Evolutionary conservation across 64 coral and sea anemone genomes (phyloP).

Genomic region (Stichodactyla mertensii): DNA sequence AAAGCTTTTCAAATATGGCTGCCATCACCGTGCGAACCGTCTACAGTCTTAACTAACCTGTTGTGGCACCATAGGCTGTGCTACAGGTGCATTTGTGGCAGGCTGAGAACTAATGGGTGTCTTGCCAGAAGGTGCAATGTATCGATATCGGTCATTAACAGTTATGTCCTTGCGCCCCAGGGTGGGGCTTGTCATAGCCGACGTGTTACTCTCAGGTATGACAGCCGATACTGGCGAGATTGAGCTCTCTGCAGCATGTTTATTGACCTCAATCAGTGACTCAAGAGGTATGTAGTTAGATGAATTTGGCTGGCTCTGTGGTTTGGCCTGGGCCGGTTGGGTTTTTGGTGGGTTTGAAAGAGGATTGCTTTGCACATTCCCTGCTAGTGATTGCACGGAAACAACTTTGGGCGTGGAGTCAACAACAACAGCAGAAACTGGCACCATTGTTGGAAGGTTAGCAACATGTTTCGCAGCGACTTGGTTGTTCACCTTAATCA

Average conservation of each 20-base stretch:
- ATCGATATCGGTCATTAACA: conserved; percentile 66
- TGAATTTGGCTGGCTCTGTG: background rate
- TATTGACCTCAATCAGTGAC: conserved; percentile 73
- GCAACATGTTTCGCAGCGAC: background rate
- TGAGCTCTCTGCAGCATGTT: conserved; percentile 48
- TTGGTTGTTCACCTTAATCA: background rate
- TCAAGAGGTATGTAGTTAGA: conserved; percentile 78
- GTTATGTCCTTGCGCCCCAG: conserved; percentile 70
- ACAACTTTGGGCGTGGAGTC: conserved; percentile 46
- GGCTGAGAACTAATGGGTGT: conserved; percentile 1
- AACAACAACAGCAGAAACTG: background rate
- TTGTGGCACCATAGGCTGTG: background rate
- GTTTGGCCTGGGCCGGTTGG: background rate
- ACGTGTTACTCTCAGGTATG: conserved; percentile 22
- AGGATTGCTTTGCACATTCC: background rate
- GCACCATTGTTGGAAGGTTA: background rate
- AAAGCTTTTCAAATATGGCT: too few relatives aligned
- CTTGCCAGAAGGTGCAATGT: conserved; percentile 53
- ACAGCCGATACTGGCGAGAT: conserved; percentile 75
- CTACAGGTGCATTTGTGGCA: background rate
- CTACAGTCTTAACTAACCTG: conserved; percentile 29
- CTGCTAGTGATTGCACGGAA: conserved; percentile 38
- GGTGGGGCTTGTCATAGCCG: conserved; percentile 18
- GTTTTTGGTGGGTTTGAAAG: background rate
- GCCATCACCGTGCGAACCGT: background rate